Conservation (phyloP, 92 coral and sea anemone species). For the Zoanthus gigantus region DNA sequence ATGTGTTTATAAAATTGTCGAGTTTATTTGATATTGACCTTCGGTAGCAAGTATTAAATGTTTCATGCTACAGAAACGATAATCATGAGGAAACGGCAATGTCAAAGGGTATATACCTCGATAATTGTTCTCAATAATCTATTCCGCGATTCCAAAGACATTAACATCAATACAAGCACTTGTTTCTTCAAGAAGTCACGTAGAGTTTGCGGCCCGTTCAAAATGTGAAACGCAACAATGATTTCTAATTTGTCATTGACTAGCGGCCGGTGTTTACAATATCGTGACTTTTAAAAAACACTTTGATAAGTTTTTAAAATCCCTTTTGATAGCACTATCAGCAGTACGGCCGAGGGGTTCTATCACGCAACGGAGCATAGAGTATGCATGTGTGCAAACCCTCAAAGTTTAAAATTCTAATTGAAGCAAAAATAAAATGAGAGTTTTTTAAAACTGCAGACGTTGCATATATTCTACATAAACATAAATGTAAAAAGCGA, state of each 20-base stretch:
- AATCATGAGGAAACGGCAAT: neutral
- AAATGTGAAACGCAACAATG: conserved; percentile 2
- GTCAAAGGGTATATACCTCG: conserved; percentile 8
- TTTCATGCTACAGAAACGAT: neutral
- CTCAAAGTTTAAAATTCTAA: neutral
- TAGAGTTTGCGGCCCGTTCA: conserved; percentile 17
- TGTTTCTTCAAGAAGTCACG: conserved; percentile 32
- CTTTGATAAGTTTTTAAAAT: neutral
- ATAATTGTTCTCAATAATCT: conserved; percentile 14
- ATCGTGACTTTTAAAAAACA: conserved; percentile 26
- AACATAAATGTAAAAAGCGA: neutral
- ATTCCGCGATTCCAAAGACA: neutral
- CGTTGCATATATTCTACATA: neutral
- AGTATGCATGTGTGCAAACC: neutral
- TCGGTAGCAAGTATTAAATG: neutral
- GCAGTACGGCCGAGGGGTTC: neutral
- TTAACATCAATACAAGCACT: neutral
- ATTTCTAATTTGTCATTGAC: neutral
- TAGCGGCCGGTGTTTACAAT: conserved; percentile 18
- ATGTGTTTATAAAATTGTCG: neutral
- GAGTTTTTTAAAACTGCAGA: neutral
- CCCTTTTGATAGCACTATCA: conserved; percentile 11
- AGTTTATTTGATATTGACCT: conserved; percentile 22
- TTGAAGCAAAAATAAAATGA: neutral
- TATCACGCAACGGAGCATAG: conserved; percentile 14